A percentile compares a stretch with the other conserved stretches of the same genome.
Evolutionary conservation across 2,797 vertebrate genomes (phyloP).

Genomic region (Nyctalus aviator): DNA sequence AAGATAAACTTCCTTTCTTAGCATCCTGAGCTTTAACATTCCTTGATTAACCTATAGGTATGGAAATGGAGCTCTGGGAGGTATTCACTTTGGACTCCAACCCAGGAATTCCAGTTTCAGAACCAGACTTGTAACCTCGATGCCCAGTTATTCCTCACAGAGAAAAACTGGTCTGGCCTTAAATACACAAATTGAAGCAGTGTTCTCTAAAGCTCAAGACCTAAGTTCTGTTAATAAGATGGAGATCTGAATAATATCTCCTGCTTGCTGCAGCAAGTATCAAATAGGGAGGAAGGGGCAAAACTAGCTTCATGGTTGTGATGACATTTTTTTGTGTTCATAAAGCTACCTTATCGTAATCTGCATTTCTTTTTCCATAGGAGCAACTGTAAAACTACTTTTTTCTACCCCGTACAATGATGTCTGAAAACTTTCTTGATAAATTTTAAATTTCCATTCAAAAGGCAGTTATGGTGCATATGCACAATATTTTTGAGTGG

Average conservation of each 20-base stretch:
- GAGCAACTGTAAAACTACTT: neutral
- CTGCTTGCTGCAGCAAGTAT: neutral
- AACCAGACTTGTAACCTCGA: neutral
- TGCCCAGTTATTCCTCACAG: neutral
- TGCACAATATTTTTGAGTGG: slow-evolving; percentile 1
- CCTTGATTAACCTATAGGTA: neutral
- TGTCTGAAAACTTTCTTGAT: neutral
- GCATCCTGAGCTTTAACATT: neutral
- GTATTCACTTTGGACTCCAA: neutral
- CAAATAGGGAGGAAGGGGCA: no score
- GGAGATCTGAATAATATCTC: neutral
- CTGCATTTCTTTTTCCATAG: neutral
- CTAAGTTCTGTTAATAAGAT: neutral
- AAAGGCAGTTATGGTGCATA: neutral
- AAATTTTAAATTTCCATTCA: slow-evolving; percentile 9
- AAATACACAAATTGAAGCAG: neutral
- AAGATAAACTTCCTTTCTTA: neutral
- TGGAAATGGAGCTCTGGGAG: neutral
- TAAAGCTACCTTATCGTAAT: neutral
- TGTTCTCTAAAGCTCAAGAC: neutral
- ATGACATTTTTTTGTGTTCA: neutral
- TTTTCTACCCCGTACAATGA: neutral
- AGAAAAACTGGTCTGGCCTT: neutral
- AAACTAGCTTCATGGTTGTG: neutral
- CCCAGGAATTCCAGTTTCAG: neutral